Base-by-base conservation (phyloP, 23 tunicate species). In the Halocynthia aurantium region DNA sequence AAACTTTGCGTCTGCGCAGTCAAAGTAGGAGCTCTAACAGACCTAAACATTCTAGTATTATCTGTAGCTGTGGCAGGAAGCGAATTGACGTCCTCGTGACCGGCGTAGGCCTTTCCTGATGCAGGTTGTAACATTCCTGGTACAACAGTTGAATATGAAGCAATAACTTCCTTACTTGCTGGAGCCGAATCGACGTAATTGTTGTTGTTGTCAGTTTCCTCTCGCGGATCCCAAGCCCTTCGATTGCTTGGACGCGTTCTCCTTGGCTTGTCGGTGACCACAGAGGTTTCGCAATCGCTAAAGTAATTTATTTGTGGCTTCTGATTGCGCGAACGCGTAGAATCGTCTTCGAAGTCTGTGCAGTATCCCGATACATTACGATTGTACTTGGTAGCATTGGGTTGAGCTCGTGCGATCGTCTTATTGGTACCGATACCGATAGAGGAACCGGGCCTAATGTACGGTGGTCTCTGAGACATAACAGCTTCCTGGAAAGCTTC, bases 321-420 rank as follows among this genome's bases (percentile, higher is more conserved):
- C 1, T n/a, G 63, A 18, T 8, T 31, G 44, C 44, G 44, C 44
- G 44, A 53, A 11, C 68, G 54, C 54, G 22, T 20, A 0, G 31
- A 10, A 10, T 74, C 64, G 57, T 74, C 78, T 13, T 74, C 78
- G 10, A 74, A 62, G 57, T 74, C 78, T 5, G 78, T 74, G 31
- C 20, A 74, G 56, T 74, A 74, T 10, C 78, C 78, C 13, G 78
- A 74, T 54, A 53, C 8, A 9, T 8, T 53, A 6, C 64, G 55
- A 18, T 54, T 74, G 72, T 31, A 12, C 5, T 67, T 12, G 72
- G 22, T 13, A 50, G 72, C 12, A 12, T 67, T 12, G 5, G 22
- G 22, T 67, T 67, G 11, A 19, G 22, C 21, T 2, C 40, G 12
- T n/a, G 2, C 18, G 4, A 58, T 58, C 70, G 31, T 65, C 31